A percentile compares a stretch with the other conserved stretches of the same genome.
Conservation (phyloP, 2,888 invertebrate genomes). For the Hedya salicella region DNA sequence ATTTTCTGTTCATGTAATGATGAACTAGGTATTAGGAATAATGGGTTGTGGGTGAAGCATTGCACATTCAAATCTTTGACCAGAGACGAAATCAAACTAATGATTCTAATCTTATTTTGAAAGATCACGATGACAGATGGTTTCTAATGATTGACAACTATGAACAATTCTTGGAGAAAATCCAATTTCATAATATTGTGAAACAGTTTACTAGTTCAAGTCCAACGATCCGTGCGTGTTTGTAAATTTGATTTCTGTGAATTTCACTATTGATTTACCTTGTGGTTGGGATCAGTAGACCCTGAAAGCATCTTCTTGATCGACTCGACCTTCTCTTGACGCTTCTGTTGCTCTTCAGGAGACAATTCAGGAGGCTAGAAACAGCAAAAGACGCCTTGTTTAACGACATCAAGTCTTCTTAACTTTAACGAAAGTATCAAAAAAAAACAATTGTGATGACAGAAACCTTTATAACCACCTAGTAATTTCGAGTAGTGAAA, state of each 20-base stretch:
- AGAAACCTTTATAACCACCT: too few relatives aligned
- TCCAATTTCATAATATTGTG: not conserved
- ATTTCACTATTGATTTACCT: slow-evolving; percentile 59
- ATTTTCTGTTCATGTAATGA: slow-evolving; percentile 33
- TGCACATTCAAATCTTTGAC: slow-evolving; percentile 17
- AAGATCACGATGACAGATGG: not conserved
- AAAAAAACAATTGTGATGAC: too few relatives aligned
- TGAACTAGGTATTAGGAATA: slow-evolving; percentile 38
- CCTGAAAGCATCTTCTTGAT: slow-evolving; percentile 96
- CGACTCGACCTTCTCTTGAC: slow-evolving; percentile 94
- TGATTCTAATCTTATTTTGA: slow-evolving; percentile 14
- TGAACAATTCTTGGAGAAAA: not conserved
- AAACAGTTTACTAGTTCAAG: not conserved
- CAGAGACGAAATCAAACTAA: slow-evolving; percentile 18
- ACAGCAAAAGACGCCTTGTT: not conserved
- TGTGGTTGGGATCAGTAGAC: slow-evolving; percentile 74
- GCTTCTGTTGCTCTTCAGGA: slow-evolving; percentile 92
- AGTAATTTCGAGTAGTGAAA: too few relatives aligned
- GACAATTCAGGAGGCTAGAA: slow-evolving; percentile 91
- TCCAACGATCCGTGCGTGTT: not conserved
- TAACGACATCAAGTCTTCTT: not conserved
- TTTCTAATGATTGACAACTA: slow-evolving; percentile 1
- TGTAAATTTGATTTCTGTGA: not conserved
- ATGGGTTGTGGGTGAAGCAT: slow-evolving; percentile 14
- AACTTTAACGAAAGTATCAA: too few relatives aligned